phyloP scores from a whole-genome alignment of 2,797 vertebrate species.

The Natrix natrix region DNA sequence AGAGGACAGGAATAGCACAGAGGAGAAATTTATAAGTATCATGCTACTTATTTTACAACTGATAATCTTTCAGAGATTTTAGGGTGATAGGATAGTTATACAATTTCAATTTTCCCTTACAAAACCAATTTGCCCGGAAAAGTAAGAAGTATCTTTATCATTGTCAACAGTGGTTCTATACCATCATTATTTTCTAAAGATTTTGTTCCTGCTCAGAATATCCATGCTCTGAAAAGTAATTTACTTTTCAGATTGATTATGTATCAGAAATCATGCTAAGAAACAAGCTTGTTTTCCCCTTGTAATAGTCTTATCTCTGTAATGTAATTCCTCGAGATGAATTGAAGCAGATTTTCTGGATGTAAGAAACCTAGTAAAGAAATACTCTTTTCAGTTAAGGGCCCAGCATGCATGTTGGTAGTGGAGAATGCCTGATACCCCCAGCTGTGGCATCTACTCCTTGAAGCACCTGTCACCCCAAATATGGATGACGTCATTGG shows the following conservation, averaged over 20 bases:
- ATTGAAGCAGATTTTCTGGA: not conserved
- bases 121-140: not conserved
- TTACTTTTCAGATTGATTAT: not conserved
- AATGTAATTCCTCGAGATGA: not conserved
- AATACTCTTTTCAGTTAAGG: not conserved
- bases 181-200: not conserved
- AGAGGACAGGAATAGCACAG: too few species aligned
- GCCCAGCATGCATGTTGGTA: not conserved
- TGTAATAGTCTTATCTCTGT: not conserved
- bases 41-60: not conserved
- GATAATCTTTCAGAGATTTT: not conserved
- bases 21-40: not conserved
- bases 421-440: not conserved
- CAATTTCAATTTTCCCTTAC: not conserved
- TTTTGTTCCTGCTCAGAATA: not conserved
- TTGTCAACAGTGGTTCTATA: not conserved
- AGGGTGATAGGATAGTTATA: not conserved
- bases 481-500: not conserved
- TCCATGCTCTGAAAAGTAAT: not conserved
- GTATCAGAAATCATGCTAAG: not conserved
- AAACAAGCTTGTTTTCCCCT: not conserved
- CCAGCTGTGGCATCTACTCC: not conserved
- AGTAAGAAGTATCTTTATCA: not conserved
- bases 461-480: not conserved
- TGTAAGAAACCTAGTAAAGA: not conserved